These are phyloP conservation scores for Mystacornis crossleyi DNA, from an alignment of 2,113 vertebrate genomes.

Conservation along the genomic window DNA sequence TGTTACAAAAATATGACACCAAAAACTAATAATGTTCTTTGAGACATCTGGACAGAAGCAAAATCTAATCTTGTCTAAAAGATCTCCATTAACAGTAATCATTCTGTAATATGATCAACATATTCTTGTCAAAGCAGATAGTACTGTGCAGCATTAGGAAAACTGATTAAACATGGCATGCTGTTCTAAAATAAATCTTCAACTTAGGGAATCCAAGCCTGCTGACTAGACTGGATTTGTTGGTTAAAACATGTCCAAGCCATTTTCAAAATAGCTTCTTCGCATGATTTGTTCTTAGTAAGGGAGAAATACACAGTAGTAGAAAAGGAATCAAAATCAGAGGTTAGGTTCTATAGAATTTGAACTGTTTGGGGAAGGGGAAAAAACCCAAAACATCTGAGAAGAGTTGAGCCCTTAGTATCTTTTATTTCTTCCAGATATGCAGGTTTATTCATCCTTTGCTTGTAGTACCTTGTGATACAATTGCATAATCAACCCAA, in stretches of 20 bases:
- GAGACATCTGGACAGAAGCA: slow-evolving; percentile 47
- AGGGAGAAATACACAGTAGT: background rate
- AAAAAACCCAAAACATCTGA: background rate
- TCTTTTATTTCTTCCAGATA: background rate
- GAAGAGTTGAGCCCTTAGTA: background rate
- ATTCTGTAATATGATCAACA: slow-evolving; percentile 52
- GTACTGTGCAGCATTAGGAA: background rate
- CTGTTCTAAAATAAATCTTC: slow-evolving; percentile 13
- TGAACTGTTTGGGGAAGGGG: background rate
- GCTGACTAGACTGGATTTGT: background rate
- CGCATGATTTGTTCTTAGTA: background rate
- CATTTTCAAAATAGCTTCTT: background rate
- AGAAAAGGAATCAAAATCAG: background rate
- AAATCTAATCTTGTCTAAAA: slow-evolving; percentile 51
- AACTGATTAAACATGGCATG: slow-evolving; percentile 46
- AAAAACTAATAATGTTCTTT: slow-evolving; percentile 54
- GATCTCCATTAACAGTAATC: slow-evolving; percentile 48
- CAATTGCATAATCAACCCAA: background rate
- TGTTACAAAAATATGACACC: slow-evolving; percentile 24
- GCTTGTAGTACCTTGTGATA: background rate
- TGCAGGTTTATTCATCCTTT: background rate
- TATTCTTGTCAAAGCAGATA: slow-evolving; percentile 51
- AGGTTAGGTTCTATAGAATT: background rate
- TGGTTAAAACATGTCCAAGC: background rate
- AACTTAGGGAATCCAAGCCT: background rate